A percentile compares a stretch with the other conserved stretches of the same genome.
These are phyloP conservation scores for Ectropis grisescens DNA, from an alignment of 1,140 invertebrate genomes.

Conservation along the genomic window DNA sequence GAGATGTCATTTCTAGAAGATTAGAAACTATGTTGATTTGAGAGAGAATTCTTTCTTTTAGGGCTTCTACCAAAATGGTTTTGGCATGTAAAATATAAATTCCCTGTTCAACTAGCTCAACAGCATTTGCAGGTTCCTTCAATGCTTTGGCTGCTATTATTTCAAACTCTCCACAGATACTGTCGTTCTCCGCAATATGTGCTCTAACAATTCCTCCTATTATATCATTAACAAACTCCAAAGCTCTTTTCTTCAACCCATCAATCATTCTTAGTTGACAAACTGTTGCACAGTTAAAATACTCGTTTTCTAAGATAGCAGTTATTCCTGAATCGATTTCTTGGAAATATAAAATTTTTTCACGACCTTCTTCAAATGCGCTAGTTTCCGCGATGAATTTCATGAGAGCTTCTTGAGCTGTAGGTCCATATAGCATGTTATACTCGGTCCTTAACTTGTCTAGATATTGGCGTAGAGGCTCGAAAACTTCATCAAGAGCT, in stretches of 20 bases:
- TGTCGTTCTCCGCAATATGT: constrained; percentile 67
- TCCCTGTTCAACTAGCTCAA: constrained; percentile 79
- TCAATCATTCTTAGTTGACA: constrained; percentile 50
- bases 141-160: constrained; percentile 71
- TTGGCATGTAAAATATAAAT: constrained; percentile 76
- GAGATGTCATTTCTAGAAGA: constrained; percentile 77
- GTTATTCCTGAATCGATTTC: constrained; percentile 72
- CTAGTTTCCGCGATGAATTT: constrained; percentile 38
- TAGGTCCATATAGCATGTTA: constrained; percentile 41
- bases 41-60: constrained; percentile 74
- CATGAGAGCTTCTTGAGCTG: constrained; percentile 31
- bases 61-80: constrained; percentile 72
- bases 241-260: constrained; percentile 47
- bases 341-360: constrained; percentile 74
- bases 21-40: constrained; percentile 74
- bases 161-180: constrained; percentile 76
- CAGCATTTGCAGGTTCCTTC: constrained; percentile 76
- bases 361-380: constrained; percentile 70
- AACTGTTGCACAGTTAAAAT: constrained; percentile 69
- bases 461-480: constrained; percentile 46
- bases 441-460: constrained; percentile 42
- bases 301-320: constrained; percentile 73
- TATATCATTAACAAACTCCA: constrained; percentile 52
- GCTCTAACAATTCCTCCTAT: constrained; percentile 49
- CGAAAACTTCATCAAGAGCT: constrained; percentile 46